Evolutionary conservation across 2,113 vertebrate genomes (phyloP), one percentile per base, ranked within the genome.

Genomic region (Atractosteus spatula): DNA sequence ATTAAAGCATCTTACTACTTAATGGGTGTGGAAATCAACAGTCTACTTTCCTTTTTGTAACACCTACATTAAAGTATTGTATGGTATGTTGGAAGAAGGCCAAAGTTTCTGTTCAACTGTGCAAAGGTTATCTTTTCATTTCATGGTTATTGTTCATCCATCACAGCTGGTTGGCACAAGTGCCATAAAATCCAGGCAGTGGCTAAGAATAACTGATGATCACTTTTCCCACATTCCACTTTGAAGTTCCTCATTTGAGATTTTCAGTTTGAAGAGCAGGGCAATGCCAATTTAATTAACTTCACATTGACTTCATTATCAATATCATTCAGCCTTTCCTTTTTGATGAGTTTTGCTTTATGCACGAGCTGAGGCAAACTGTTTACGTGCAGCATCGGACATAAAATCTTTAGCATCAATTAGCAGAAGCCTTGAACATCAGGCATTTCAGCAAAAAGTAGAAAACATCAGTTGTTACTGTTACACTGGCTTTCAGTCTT

Each of bases 251-350:
- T 13, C 56, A 2, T 59, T 59, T 59, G 11, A 59, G 41, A 45
- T n/a, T 6, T 66, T 65, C 17, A 2, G 17, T 41, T 65, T 3
- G 4, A 43, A 13, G 4, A 29, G 41, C 44, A 66, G 43, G 13
- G 44, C 7, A 45, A 16, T 7, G 42, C 14, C 64, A 4, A n/a
- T 45, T 68, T 68, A 68, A 68, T 68, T 68, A 68, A 68, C 45
- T 68, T 47, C 51, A 8, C 17, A 54, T 54, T 68, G 45, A 68
- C 45, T 47, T 68, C 47, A 29, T 68, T 47, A 68, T 55, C 43
- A 16, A 55, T 68, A 41, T 55, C 7, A 3, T 44, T 16, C 45
- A 16, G 7, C 12, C 29, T 54, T 47, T 54, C 66, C 45, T 29
- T 17, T 54, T 4, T 51, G 5, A 2, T 68, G 14, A 2, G 10